Evolutionary conservation across 2,797 vertebrate species (phyloP).

Genomic region (Gymnocypris eckloni): DNA sequence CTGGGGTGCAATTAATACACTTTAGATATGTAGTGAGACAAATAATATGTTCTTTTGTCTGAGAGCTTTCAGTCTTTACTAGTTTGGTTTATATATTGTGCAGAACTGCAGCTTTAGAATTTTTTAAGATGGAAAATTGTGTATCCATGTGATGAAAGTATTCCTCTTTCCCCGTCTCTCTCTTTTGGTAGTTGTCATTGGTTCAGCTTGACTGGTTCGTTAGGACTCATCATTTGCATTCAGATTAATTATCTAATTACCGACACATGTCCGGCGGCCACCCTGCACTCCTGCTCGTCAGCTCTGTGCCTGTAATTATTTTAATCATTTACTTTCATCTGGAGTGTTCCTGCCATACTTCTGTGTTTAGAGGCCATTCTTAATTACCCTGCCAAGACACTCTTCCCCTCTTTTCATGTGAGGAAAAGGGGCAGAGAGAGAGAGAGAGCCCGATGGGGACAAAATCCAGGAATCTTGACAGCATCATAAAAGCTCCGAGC

Average conservation of each 20-base stretch:
- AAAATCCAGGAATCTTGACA: constrained; percentile 77
- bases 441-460: constrained; percentile 71
- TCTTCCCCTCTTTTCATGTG: constrained; percentile 75
- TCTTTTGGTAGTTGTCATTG: constrained; percentile 90
- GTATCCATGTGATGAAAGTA: constrained; percentile 33
- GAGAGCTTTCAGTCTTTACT: constrained; percentile 43
- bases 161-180: constrained; percentile 61
- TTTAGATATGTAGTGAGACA: constrained; percentile 56
- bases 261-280: constrained; percentile 99
- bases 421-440: constrained; percentile 60
- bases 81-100: background rate
- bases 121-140: background rate
- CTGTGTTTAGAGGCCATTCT: constrained; percentile 99
- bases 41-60: constrained; percentile 66
- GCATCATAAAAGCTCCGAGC: constrained; percentile 77
- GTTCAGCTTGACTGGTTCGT: constrained; percentile 99
- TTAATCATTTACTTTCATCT: constrained; percentile 99
- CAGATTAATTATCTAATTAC: constrained; percentile 99
- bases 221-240: constrained; percentile 99
- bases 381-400: constrained; percentile 96
- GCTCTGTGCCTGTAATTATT: constrained; percentile 99
- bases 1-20: background rate
- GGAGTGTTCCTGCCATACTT: constrained; percentile 96
- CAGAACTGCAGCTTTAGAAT: constrained; percentile 5
- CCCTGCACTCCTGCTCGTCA: constrained; percentile 97